Evolutionary conservation across 1,140 invertebrate species (phyloP).

Genomic region (Brachionus koreanus): DNA sequence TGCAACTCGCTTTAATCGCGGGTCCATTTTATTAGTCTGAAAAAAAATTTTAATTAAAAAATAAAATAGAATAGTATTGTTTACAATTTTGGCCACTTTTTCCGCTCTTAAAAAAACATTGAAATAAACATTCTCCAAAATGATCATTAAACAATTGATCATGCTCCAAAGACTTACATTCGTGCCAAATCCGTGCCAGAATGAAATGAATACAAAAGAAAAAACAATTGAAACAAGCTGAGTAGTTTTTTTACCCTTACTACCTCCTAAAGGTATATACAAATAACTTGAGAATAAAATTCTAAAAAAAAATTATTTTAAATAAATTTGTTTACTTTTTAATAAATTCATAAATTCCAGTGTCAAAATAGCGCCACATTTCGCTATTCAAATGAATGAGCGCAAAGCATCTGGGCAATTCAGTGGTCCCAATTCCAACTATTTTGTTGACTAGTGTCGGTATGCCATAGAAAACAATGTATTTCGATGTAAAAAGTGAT

Average conservation of each 20-base stretch:
- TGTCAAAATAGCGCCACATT: conserved; percentile 40
- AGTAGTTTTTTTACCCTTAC: background rate
- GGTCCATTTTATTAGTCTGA: background rate
- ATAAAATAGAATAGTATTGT: background rate
- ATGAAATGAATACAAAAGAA: conserved; percentile 30
- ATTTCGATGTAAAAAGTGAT: conserved; percentile 12
- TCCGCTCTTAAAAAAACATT: background rate
- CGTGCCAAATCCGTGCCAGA: conserved; percentile 32
- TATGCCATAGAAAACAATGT: conserved; percentile 26
- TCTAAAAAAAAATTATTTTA: background rate
- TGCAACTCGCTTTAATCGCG: background rate
- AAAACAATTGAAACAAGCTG: background rate
- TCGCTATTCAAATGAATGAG: conserved; percentile 35
- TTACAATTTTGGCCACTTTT: background rate
- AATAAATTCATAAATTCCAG: conserved; percentile 42
- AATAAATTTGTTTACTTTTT: background rate
- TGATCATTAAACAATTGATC: conserved; percentile 13
- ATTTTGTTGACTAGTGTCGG: conserved; percentile 6
- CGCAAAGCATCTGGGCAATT: conserved; percentile 16
- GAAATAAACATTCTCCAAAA: background rate
- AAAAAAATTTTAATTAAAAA: background rate
- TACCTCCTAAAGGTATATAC: conserved; percentile 42
- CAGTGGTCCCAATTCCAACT: background rate
- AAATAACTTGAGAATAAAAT: conserved; percentile 3
- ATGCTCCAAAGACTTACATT: conserved; percentile 13